phyloP scores from a whole-genome alignment of 2,888 invertebrate genomes.

The Microctonus brassicae region DNA sequence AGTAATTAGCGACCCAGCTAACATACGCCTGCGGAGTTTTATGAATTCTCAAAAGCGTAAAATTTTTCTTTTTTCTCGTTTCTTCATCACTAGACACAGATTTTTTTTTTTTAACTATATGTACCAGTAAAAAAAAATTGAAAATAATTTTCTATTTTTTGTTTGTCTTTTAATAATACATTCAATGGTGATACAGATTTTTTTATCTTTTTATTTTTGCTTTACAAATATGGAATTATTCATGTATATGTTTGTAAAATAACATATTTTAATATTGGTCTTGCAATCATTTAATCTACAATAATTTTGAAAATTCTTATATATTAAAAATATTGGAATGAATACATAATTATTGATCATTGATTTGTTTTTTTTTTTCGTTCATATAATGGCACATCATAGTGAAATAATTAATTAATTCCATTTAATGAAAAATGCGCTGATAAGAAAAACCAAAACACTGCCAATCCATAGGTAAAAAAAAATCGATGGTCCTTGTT shows the following conservation, averaged over 20 bases:
- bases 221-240: not conserved
- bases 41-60: not conserved
- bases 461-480: slow-evolving; percentile 45
- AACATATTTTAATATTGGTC: not conserved
- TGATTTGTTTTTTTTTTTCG: not conserved
- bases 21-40: not conserved
- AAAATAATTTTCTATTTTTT: not conserved
- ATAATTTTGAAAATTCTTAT: not conserved
- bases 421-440: slow-evolving; percentile 10
- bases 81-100: not conserved
- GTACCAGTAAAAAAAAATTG: not conserved
- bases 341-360: not conserved
- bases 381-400: too few relatives aligned
- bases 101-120: not conserved
- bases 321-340: not conserved
- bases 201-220: not conserved
- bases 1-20: slow-evolving; percentile 32
- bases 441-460: slow-evolving; percentile 41
- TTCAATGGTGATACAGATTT: not conserved
- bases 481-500: slow-evolving; percentile 47
- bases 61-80: not conserved
- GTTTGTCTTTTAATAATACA: not conserved
- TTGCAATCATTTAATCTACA: not conserved
- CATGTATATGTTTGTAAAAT: not conserved
- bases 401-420: not conserved